Base-by-base conservation (phyloP, 2,888 invertebrate genomes). In the Prostheceraeus crozeri region DNA sequence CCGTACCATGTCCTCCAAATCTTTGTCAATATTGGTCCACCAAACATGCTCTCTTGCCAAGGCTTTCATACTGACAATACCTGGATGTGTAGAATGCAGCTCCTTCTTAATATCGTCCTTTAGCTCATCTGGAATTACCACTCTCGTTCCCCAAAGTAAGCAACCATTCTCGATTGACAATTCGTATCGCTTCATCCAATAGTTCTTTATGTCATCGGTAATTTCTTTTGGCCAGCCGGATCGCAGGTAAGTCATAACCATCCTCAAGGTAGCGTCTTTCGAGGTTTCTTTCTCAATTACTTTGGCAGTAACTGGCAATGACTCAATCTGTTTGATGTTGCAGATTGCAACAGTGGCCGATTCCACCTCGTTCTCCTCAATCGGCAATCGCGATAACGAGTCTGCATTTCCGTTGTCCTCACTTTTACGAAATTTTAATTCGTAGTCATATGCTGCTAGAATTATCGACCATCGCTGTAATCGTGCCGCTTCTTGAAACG, bases 1-100 rank as follows among this genome's bases (percentile, higher is more conserved):
- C 3, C 31, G 14, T 36, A 67, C 65, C 23, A 68, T 61, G 3
- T 66, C 62, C n/a, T 67, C 66, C 4, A 66, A 48, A 14, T 66
- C 64, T 14, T 11, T n/a, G 30, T 66, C 67, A 14, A 67, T 46
- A 1, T 58, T 46, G 16, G 62, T 58, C 36, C 36, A 36, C 36
- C 36, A 36, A 21, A 36, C 36, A 21, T 4, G 21, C 4, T 19
- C 27, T 30, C 48, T 48, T 16, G 48, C 16, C 3, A 16, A 19
- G 27, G 14, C 14, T 48, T 48, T 48, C 48, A 48, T 48, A 4
- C 36, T 2, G 6, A 21, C 36, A 16, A 36, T 36, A 3, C 36
- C 36, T 16, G 21, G 21, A 36, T 36, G 36, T 36, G 16, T 21
- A 4, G 4, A 4, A 21, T 36, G 36, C 4, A 36, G 4, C 6